A percentile compares a stretch with the other conserved stretches of the same genome.
phyloP scores from a whole-genome alignment of 1,140 invertebrate genomes.

The Macrosteles quadrilineatus region DNA sequence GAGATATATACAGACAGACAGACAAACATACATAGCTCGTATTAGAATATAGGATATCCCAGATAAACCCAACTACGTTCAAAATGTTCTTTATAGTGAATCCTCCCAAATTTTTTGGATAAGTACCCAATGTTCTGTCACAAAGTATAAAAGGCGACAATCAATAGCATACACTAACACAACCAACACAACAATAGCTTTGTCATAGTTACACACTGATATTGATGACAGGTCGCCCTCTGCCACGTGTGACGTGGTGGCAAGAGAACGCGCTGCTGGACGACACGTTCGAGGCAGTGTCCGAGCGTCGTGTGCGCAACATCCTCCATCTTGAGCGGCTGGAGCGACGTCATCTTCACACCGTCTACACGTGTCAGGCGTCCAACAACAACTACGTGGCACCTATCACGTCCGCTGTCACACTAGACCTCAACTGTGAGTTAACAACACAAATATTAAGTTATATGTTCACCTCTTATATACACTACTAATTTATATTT shows the following conservation, averaged over 20 bases:
- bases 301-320: slow-evolving; percentile 65
- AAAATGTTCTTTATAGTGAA: too few species aligned
- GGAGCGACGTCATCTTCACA: slow-evolving; percentile 65
- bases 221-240: slow-evolving; percentile 76
- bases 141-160: too few species aligned
- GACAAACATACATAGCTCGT: too few species aligned
- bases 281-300: slow-evolving; percentile 63
- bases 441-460: slow-evolving; percentile 46
- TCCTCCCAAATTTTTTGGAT: too few species aligned
- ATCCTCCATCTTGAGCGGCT: slow-evolving; percentile 65
- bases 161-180: too few species aligned
- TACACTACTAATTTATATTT: too few species aligned
- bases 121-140: too few species aligned
- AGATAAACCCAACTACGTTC: too few species aligned
- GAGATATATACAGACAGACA: too few species aligned
- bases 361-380: slow-evolving; percentile 72
- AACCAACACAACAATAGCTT: too few species aligned
- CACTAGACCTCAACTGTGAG: slow-evolving; percentile 79
- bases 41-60: too few species aligned
- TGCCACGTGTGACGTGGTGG: slow-evolving; percentile 79
- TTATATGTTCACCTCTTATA: neutral
- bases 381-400: slow-evolving; percentile 74
- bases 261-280: slow-evolving; percentile 69
- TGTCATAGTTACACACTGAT: too few species aligned
- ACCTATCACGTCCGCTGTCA: slow-evolving; percentile 71